Evolutionary conservation across 2,113 vertebrate species (phyloP).

Genomic region (Bothrops jararaca): DNA sequence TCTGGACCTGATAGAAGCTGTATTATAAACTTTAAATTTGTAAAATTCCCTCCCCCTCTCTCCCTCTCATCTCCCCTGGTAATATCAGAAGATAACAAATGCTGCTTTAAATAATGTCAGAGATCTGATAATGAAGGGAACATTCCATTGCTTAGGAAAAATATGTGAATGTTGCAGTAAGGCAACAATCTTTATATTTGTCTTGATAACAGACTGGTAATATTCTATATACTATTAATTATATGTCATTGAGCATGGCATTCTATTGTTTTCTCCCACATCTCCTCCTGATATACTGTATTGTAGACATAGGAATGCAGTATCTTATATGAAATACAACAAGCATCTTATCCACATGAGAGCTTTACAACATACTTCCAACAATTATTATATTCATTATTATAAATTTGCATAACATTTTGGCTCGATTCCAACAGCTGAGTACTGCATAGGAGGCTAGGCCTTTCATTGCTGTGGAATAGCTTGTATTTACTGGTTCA

Average conservation of each 20-base stretch:
- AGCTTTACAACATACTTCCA: neutral
- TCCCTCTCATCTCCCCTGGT: neutral
- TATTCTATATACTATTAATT: neutral
- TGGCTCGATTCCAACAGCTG: neutral
- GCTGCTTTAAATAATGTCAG: neutral
- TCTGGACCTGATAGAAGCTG: neutral
- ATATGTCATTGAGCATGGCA: neutral
- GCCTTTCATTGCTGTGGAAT: neutral
- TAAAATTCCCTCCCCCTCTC: neutral
- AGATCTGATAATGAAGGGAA: neutral
- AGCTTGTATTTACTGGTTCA: neutral
- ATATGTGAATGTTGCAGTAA: neutral
- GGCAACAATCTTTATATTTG: neutral
- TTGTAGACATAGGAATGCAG: neutral
- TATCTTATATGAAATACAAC: neutral
- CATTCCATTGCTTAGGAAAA: neutral
- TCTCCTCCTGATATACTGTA: neutral
- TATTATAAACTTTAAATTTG: neutral
- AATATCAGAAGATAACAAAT: neutral
- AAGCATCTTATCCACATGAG: neutral
- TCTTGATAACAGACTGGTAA: neutral
- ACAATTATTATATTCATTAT: neutral
- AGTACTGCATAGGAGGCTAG: neutral
- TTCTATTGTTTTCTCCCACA: neutral
- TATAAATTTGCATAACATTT: neutral